Evolutionary conservation across 1,140 invertebrate genomes (phyloP).

Genomic region (Euura saliciscinereae): DNA sequence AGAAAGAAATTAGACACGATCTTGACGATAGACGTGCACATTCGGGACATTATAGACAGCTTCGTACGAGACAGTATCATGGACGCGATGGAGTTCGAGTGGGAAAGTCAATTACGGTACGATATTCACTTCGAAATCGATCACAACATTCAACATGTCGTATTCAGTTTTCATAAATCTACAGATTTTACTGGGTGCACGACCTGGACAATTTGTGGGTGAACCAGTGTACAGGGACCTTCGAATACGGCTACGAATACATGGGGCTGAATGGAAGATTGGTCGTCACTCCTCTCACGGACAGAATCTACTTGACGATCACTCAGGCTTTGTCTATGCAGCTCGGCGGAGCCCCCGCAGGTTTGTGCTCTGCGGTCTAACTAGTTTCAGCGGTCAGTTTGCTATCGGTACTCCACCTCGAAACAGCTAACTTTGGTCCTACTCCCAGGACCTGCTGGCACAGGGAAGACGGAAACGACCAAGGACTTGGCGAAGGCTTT

Average conservation of each 20-base stretch:
- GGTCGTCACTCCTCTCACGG: conserved; percentile 90
- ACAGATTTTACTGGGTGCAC: conserved; percentile 87
- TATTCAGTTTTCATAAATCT: background rate
- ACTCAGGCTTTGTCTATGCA: conserved; percentile 90
- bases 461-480: conserved; percentile 90
- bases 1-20: conserved; percentile 87
- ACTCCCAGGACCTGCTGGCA: conserved; percentile 73
- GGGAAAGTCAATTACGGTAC: conserved; percentile 85
- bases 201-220: conserved; percentile 81
- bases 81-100: conserved; percentile 84
- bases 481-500: conserved; percentile 91
- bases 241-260: conserved; percentile 93
- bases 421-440: background rate
- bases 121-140: background rate
- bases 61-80: conserved; percentile 88
- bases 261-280: conserved; percentile 91
- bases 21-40: conserved; percentile 89
- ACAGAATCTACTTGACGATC: conserved; percentile 89
- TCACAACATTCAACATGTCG: background rate
- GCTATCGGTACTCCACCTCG: background rate
- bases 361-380: conserved; percentile 40
- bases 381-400: background rate
- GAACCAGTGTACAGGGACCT: conserved; percentile 82
- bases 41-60: conserved; percentile 84
- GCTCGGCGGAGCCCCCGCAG: conserved; percentile 85